phyloP scores from a whole-genome alignment of 53 echinoderm and acorn worm genomes.

The Holothuria leucospilota region DNA sequence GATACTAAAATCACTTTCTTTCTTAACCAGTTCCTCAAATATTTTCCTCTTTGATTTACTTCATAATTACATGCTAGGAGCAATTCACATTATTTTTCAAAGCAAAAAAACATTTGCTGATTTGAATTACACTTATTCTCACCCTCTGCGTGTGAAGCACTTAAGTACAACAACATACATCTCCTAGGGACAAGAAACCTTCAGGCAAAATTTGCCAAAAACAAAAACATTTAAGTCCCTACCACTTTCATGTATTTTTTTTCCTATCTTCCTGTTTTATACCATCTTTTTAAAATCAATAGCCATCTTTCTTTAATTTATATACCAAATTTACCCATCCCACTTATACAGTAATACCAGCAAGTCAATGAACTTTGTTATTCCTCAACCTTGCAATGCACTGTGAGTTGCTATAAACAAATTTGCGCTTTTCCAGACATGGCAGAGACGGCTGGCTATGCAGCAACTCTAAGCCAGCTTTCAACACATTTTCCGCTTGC shows the following conservation, averaged over 20 bases:
- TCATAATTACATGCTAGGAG: slow-evolving; percentile 29
- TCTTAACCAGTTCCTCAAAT: slow-evolving; percentile 10
- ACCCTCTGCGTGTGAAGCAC: neutral
- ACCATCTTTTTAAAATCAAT: neutral
- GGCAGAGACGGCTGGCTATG: neutral
- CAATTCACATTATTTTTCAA: slow-evolving; percentile 1
- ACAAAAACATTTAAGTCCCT: slow-evolving; percentile 6
- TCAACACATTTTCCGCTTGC: slow-evolving; percentile 23
- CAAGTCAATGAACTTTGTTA: slow-evolving; percentile 25
- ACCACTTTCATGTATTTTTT: neutral
- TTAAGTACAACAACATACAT: slow-evolving; percentile 22
- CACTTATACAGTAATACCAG: neutral
- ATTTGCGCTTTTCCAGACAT: slow-evolving; percentile 6
- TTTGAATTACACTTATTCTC: slow-evolving; percentile 20
- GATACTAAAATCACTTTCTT: slow-evolving; percentile 6
- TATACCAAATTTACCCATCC: slow-evolving; percentile 15
- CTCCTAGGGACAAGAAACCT: neutral
- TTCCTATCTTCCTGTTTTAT: neutral
- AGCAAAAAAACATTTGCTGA: slow-evolving; percentile 23
- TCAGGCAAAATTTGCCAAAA: slow-evolving; percentile 22
- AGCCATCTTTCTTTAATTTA: neutral
- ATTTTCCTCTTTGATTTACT: slow-evolving; percentile 7
- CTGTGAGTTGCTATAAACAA: slow-evolving; percentile 19
- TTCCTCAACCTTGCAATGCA: slow-evolving; percentile 10
- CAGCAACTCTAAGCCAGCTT: neutral